Conservation (phyloP, 53 echinoderm and acorn worm genomes). For the Hippasteria phrygiana region DNA sequence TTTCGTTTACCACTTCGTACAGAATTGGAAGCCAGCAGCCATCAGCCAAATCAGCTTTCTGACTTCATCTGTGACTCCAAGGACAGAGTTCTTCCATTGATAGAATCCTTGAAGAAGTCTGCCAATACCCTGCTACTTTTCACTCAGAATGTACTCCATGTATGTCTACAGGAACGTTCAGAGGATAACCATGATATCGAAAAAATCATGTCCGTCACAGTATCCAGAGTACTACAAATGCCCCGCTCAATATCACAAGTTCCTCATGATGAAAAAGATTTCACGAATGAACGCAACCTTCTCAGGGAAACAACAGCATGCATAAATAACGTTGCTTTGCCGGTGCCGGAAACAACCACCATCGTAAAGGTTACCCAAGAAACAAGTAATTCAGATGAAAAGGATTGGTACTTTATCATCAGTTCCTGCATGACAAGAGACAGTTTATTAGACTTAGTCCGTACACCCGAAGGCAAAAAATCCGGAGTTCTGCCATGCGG, state of each 20-base stretch:
- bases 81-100: conserved; percentile 56
- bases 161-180: neutral
- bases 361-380: conserved; percentile 38
- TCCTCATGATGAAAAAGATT: neutral
- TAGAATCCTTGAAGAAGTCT: conserved; percentile 64
- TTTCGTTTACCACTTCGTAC: conserved; percentile 88
- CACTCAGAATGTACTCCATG: conserved; percentile 73
- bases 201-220: conserved; percentile 19
- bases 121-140: conserved; percentile 75
- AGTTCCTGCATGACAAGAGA: conserved; percentile 61
- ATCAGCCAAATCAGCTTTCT: conserved; percentile 43
- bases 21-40: conserved; percentile 25
- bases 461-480: conserved; percentile 53
- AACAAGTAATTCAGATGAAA: neutral
- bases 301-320: conserved; percentile 27
- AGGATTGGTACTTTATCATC: conserved; percentile 23
- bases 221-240: conserved; percentile 19
- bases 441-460: conserved; percentile 24
- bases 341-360: conserved; percentile 53
- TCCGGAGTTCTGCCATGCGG: conserved; percentile 77
- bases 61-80: conserved; percentile 52
- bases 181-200: neutral
- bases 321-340: neutral
- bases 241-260: conserved; percentile 17
- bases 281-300: conserved; percentile 18